Base-by-base conservation (phyloP, 2,888 invertebrate genomes). In the Cheilosia scutellata region DNA sequence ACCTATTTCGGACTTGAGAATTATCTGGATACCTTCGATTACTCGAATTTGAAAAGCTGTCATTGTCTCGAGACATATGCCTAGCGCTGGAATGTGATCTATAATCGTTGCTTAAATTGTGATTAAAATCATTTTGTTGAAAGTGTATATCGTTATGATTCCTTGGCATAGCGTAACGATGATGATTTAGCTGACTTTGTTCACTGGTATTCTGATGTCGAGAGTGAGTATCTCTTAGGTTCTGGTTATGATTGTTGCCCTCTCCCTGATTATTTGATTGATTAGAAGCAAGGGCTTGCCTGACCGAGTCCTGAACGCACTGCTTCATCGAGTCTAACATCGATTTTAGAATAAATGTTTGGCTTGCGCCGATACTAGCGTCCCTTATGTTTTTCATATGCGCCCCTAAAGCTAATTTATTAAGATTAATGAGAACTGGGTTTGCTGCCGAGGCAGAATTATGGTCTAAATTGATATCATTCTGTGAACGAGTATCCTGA, bases 281-380 rank as follows among this genome's bases (percentile, higher is more conserved):
- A n/a, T 53, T 27, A 51, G 31, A 27, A 16, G 31, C 31, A 44
- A 53, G 25, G 25, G 20, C 37, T 29, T 3, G 20, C 16, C 60
- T 57, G 31, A 49, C 72, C 13, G 51, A 49, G 13, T 20, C 60
- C 6, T 51, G 33, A 1, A 60, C 60, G 29, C 49, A 60, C 16
- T 31, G 5, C 31, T 44, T 71, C 71, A 37, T 44, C 6, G 33
- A 16, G 4, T 58, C 25, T 5, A 40, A 13, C 5, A 58, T n/a
- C 2, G 40, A 58, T 25, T 13, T 37, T 20, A 40, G 40, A 2
- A 47, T 60, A 60, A 25, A 11, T 33, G 49, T 11, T 60, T 44
- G 60, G 11, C 31, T 47, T 49, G 37, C n/a, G 9, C 60, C 31
- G n/a, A 60, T 27, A 25, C 60, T 20, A 29, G 31, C 44, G 25